Evolutionary conservation across 2,113 vertebrate genomes (phyloP), one percentile per base, ranked within the genome.

Genomic region (Egretta garzetta): DNA sequence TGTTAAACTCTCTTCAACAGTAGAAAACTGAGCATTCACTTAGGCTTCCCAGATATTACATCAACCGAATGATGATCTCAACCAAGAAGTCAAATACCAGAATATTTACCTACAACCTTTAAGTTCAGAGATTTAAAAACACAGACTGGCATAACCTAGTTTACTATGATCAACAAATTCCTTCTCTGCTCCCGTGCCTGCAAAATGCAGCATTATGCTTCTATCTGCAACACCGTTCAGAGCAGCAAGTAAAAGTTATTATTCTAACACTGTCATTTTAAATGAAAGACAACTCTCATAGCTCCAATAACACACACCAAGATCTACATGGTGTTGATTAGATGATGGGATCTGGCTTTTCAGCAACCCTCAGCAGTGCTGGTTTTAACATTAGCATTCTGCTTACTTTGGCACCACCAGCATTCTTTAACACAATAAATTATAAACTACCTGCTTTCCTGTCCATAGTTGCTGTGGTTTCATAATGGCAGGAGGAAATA

Each of bases 381-480:
- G 8, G 4, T 68, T 86, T 52, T n/a, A 64, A 28, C 35, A 58
- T 22, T 4, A 77, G 22, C 14, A 45, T 35, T 39, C 53, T 56
- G 28, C 18, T 91, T 47, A 20, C 37, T 85, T 45, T 33, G 45
- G 9, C 72, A 56, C 14, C 53, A 59, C 4, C 13, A 13, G 10
- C 22, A 76, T 59, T 70, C 88, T 75, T 82, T 17, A 86, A 32
- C 13, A 24, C 49, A 59, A 8, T 85, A 58, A 37, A 43, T 56
- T 4, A 91, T 80, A 41, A 94, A 67, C 19, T 97, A 99, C 99
- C 99, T 99, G 99, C 81, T 99, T 99, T 74, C 99, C 99, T 6
- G 99, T 99, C 99, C 99, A 99, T 11, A 99, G 98, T 1, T 14
- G 93, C n/a, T 97, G 98, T 5, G 99, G 99, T 90, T 99, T 99